Conservation (phyloP, 2,888 invertebrate genomes). For the Lepidocyrtinus sp. region DNA sequence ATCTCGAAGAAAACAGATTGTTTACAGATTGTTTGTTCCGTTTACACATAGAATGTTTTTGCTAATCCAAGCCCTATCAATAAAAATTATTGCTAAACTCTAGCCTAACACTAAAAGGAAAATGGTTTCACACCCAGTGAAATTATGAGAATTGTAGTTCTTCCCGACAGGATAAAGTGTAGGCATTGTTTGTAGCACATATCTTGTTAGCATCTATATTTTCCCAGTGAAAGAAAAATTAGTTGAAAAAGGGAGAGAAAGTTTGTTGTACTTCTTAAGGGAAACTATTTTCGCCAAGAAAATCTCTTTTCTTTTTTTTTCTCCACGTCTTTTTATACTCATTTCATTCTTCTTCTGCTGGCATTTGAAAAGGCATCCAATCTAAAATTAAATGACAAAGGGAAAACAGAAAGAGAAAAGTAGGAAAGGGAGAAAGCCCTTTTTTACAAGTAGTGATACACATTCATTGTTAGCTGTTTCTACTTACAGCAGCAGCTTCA, state of each 20-base stretch:
- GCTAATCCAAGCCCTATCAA: no score
- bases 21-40: no score
- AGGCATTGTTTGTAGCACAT: neutral
- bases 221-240: neutral
- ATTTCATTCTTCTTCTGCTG: constrained; percentile 41
- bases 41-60: no score
- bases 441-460: neutral
- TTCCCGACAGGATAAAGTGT: neutral
- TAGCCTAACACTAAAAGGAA: no score
- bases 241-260: neutral
- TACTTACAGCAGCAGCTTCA: neutral
- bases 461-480: neutral
- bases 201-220: neutral
- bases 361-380: constrained; percentile 49
- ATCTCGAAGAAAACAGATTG: no score
- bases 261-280: constrained; percentile 33
- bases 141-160: no score
- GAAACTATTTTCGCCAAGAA: constrained; percentile 29
- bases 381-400: constrained; percentile 50
- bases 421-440: neutral
- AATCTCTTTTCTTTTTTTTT: constrained; percentile 16
- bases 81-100: no score
- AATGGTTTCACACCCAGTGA: no score
- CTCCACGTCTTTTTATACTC: constrained; percentile 9
- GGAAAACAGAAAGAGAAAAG: constrained; percentile 7